A percentile compares a stretch with the other conserved stretches of the same genome.
Conservation (phyloP, 2,888 invertebrate genomes). For the Latrodectus elegans region DNA sequence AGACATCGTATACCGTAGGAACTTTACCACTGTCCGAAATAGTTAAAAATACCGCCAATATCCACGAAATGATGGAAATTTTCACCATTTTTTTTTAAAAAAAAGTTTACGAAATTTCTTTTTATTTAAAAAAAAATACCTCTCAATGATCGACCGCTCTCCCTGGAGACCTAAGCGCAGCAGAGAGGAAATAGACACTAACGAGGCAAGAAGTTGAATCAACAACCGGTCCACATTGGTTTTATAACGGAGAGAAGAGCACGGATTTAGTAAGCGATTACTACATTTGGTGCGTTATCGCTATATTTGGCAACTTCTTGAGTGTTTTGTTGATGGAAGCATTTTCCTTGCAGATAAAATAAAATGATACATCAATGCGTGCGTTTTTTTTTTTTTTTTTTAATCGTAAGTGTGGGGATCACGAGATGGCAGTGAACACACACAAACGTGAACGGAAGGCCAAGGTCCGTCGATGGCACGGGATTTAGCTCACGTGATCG, state of each 20-base stretch:
- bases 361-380: too few relatives aligned
- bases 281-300: conserved; percentile 17
- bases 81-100: conserved; percentile 12
- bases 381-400: too few relatives aligned
- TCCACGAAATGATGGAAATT: conserved; percentile 18
- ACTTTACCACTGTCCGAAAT: conserved; percentile 25
- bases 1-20: conserved; percentile 61
- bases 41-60: conserved; percentile 14
- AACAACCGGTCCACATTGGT: conserved; percentile 8
- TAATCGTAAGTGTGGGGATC: too few relatives aligned
- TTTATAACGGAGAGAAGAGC: background rate
- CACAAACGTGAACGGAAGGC: too few relatives aligned
- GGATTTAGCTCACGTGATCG: too few relatives aligned
- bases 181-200: background rate
- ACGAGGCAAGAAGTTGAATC: conserved; percentile 12
- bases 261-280: background rate
- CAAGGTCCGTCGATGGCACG: too few relatives aligned
- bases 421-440: too few relatives aligned
- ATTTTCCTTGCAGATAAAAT: too few relatives aligned
- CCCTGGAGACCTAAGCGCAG: too few relatives aligned
- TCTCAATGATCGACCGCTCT: background rate
- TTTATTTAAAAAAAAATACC: background rate
- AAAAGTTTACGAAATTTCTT: background rate
- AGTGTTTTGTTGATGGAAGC: background rate
- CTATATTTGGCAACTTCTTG: conserved; percentile 25